These are phyloP conservation scores for Salvelinus namaycush DNA, from an alignment of 2,113 vertebrate species.

Conservation along the genomic window DNA sequence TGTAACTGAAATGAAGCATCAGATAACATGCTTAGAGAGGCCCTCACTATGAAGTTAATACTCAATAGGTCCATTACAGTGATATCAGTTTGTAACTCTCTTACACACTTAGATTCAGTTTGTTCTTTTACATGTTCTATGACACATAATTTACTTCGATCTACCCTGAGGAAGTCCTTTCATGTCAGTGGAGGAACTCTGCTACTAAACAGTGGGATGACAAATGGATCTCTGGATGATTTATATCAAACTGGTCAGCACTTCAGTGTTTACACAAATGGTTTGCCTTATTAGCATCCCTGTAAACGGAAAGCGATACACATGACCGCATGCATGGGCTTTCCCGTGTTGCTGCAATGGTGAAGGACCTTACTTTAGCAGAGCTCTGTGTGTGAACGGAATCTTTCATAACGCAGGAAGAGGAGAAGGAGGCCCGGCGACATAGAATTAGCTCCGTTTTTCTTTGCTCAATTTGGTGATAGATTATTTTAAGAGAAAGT, in stretches of 20 bases:
- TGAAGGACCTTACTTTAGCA: constrained; percentile 55
- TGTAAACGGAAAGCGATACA: constrained; percentile 60
- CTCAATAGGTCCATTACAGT: too few species aligned
- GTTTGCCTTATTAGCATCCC: constrained; percentile 50
- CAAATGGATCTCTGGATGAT: constrained; percentile 35
- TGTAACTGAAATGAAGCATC: constrained; percentile 42
- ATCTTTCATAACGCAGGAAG: constrained; percentile 74
- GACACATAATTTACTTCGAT: too few species aligned
- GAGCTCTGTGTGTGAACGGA: constrained; percentile 65
- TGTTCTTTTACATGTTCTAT: too few species aligned
- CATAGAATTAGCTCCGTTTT: constrained; percentile 72
- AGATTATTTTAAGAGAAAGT: constrained; percentile 63
- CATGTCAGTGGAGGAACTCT: too few species aligned
- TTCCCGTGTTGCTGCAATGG: constrained; percentile 33
- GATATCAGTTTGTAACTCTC: too few species aligned
- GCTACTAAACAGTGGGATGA: constrained; percentile 11
- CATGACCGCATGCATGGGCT: constrained; percentile 55
- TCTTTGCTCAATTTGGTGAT: constrained; percentile 71
- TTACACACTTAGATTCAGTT: too few species aligned
- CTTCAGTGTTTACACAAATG: constrained; percentile 43
- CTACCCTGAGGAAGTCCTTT: too few species aligned
- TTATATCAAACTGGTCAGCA: constrained; percentile 7
- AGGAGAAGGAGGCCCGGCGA: constrained; percentile 60
- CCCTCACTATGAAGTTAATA: too few species aligned
- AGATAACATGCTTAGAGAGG: not conserved